These are phyloP conservation scores for Caenorhabditis sp. DNA, from an alignment of 2,888 invertebrate genomes.

Conservation along the genomic window DNA sequence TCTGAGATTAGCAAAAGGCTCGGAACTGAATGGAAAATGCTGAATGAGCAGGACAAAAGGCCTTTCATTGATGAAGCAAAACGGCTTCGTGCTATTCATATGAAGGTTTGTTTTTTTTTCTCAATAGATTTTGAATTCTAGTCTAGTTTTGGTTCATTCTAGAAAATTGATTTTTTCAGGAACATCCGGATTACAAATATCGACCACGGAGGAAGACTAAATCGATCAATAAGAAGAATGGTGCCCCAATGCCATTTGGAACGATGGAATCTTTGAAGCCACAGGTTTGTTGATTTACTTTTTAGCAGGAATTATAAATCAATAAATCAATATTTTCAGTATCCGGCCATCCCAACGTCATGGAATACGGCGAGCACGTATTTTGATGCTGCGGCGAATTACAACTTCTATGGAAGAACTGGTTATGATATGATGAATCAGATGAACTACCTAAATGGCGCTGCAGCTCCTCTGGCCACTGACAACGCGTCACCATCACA, in stretches of 20 bases:
- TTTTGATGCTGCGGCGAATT: conserved; percentile 29
- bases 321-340: conserved; percentile 23
- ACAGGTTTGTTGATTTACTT: conserved; percentile 24
- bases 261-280: conserved; percentile 39
- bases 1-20: conserved; percentile 75
- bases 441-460: conserved; percentile 31
- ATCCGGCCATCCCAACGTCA: conserved; percentile 36
- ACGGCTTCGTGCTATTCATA: conserved; percentile 93
- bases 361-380: conserved; percentile 40
- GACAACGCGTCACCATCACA: conserved; percentile 42
- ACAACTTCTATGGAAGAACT: conserved; percentile 11
- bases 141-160: not conserved
- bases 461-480: conserved; percentile 17
- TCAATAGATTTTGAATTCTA: too few species aligned
- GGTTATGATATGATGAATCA: conserved; percentile 43
- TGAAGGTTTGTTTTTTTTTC: conserved; percentile 80
- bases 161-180: conserved; percentile 36
- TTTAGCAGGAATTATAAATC: not conserved
- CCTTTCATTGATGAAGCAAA: conserved; percentile 99
- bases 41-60: conserved; percentile 92
- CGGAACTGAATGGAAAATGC: conserved; percentile 96
- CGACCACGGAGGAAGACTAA: conserved; percentile 69
- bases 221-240: conserved; percentile 54
- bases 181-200: conserved; percentile 71
- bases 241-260: conserved; percentile 27